Base-by-base conservation (phyloP, 1,140 invertebrate species). In the Drosophila nasuta region DNA sequence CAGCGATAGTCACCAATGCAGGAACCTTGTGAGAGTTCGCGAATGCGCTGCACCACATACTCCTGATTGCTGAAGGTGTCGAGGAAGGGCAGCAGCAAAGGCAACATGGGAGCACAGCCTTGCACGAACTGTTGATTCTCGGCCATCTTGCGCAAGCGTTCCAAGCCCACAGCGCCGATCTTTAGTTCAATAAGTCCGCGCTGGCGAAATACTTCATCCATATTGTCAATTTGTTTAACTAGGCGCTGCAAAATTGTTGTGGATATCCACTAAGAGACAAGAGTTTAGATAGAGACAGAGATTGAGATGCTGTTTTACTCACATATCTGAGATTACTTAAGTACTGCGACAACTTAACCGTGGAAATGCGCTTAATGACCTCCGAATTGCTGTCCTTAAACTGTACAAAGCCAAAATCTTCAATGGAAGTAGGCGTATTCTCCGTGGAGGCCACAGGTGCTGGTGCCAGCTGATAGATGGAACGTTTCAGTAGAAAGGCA, bases 1-100 rank as follows among this genome's bases (percentile, higher is more conserved):
- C 97, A 97, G 69, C 95, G 95, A 81, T 95, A 97, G 66, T 96
- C 96, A 67, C 96, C 96, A 94, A 97, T 96, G 79, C 96, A 97
- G 20, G 96, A 96, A 69, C 96, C 96, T 82, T 94, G 95, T 0
- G 95, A 94, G 4, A 98, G 93, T 67, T 96, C 95, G 93, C 94
- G 94, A 11, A 97, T 96, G 79, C 97, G 93, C 57, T 95, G 95
- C 2, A 97, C 95, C 7, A 97, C 91, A 93, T 97, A 98, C 91
- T 97, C 96, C 85, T 98, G 97, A 94, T 97, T 96, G 4, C 94
- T 94, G 3, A 95, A 95, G 5, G 96, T 91, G 81, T 97, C 96
- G 66, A 98, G 91, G 91, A 97, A 98, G 1, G 96, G 96, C 10
- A 97, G 93, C 2, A 98, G 82, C 45, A 94, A 93, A 5, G 95